Evolutionary conservation across 2,888 invertebrate species (phyloP).

Genomic region (Oscheius myriophilus): DNA sequence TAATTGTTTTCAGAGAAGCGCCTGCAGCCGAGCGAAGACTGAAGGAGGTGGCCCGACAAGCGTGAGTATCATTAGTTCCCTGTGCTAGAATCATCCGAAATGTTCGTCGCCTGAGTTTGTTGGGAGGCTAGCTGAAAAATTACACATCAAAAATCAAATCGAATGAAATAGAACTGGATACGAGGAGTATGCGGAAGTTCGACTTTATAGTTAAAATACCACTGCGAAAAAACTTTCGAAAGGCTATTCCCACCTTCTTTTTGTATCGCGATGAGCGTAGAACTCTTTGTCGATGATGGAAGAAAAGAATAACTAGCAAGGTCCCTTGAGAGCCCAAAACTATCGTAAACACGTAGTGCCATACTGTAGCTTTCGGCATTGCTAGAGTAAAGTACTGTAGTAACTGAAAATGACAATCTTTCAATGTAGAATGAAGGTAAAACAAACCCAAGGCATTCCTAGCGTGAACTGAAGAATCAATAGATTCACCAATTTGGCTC

Average conservation of each 20-base stretch:
- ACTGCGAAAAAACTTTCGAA: too few relatives aligned
- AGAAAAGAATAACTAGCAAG: conserved; percentile 42
- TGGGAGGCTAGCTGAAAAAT: conserved; percentile 12
- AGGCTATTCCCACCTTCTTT: conserved; percentile 9
- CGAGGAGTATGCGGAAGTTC: too few relatives aligned
- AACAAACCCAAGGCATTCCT: conserved; percentile 55
- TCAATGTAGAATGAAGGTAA: background rate
- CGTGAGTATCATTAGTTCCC: conserved; percentile 15
- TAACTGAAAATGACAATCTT: conserved; percentile 27
- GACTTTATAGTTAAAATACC: too few relatives aligned
- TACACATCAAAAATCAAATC: too few relatives aligned
- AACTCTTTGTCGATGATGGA: conserved; percentile 38
- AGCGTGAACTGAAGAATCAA: conserved; percentile 57
- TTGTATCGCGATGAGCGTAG: conserved; percentile 6
- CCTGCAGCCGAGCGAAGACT: conserved; percentile 18
- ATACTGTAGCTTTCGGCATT: conserved; percentile 48
- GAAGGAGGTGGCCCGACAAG: conserved; percentile 10
- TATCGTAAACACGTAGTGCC: conserved; percentile 63
- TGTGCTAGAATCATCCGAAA: background rate
- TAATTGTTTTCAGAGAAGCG: conserved; percentile 16
- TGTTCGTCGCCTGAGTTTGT: conserved; percentile 9
- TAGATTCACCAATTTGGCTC: conserved; percentile 45
- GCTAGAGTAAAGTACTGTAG: conserved; percentile 62
- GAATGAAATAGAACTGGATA: too few relatives aligned
- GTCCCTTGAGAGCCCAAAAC: conserved; percentile 58